Evolutionary conservation across 2,113 vertebrate species (phyloP).

Genomic region (Phainopepla nitens): DNA sequence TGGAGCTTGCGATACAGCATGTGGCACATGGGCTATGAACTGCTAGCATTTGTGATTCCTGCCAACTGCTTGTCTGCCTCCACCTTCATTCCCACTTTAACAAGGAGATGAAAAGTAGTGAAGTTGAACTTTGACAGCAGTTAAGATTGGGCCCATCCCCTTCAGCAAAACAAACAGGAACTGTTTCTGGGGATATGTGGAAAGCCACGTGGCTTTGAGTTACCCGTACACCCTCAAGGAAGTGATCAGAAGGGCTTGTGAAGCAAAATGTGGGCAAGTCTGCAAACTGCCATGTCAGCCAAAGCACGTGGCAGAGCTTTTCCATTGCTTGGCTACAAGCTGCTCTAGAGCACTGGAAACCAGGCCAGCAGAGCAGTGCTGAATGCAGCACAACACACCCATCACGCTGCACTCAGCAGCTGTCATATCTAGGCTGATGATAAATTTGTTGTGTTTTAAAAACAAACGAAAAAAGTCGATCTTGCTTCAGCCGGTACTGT

Average conservation of each 20-base stretch:
- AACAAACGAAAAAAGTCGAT: background rate
- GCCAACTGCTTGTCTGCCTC: background rate
- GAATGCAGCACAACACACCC: background rate
- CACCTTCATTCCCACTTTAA: background rate
- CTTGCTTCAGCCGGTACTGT: background rate
- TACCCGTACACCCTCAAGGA: background rate
- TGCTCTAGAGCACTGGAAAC: background rate
- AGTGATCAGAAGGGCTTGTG: background rate
- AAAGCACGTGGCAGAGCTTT: background rate
- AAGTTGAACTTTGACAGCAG: background rate
- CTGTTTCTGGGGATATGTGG: background rate
- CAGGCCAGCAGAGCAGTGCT: background rate
- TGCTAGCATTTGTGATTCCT: background rate
- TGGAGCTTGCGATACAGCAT: background rate
- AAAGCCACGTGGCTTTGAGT: background rate
- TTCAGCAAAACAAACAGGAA: background rate
- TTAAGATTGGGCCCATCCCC: background rate
- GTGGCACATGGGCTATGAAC: background rate
- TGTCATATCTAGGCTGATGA: background rate
- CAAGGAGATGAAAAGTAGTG: background rate
- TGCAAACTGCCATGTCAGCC: background rate
- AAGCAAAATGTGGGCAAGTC: background rate
- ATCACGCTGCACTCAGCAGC: rapidly evolving
- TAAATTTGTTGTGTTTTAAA: background rate
- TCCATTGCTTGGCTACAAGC: background rate